Conservation (phyloP, 2,888 invertebrate species). For the Oegoconia quadripuncta region DNA sequence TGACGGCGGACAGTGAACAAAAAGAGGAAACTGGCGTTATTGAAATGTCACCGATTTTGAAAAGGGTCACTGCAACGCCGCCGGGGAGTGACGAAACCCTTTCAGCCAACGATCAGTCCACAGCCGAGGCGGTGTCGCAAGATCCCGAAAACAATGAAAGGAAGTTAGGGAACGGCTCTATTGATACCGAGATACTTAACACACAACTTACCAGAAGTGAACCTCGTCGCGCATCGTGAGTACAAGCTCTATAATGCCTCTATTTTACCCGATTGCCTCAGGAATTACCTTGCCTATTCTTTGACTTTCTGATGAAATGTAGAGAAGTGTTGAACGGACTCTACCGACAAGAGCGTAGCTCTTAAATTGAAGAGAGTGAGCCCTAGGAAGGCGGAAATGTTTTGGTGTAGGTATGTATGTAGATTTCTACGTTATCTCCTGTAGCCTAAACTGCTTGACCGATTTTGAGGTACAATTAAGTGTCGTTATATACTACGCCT, state of each 20-base stretch:
- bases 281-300: too few relatives aligned
- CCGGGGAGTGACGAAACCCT: conserved; percentile 27
- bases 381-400: too few relatives aligned
- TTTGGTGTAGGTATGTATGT: too few relatives aligned
- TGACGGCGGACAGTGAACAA: conserved; percentile 18
- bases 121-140: conserved; percentile 25
- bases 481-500: too few relatives aligned
- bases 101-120: conserved; percentile 16
- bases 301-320: too few relatives aligned
- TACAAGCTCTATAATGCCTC: conserved; percentile 31
- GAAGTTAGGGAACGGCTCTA: conserved; percentile 22
- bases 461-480: too few relatives aligned
- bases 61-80: conserved; percentile 19
- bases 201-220: conserved; percentile 23
- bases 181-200: conserved; percentile 22
- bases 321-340: too few relatives aligned
- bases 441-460: too few relatives aligned
- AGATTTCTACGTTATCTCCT: too few relatives aligned
- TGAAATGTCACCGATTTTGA: conserved; percentile 3
- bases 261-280: too few relatives aligned
- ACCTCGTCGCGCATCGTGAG: conserved; percentile 25
- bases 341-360: too few relatives aligned
- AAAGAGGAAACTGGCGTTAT: conserved; percentile 18
- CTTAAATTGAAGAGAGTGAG: too few relatives aligned
- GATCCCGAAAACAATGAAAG: conserved; percentile 27